Percentiles rank a stretch among this genome's conserved stretches.
Evolutionary conservation across 92 coral and sea anemone genomes (phyloP).

Genomic region (Phenganax marumi): DNA sequence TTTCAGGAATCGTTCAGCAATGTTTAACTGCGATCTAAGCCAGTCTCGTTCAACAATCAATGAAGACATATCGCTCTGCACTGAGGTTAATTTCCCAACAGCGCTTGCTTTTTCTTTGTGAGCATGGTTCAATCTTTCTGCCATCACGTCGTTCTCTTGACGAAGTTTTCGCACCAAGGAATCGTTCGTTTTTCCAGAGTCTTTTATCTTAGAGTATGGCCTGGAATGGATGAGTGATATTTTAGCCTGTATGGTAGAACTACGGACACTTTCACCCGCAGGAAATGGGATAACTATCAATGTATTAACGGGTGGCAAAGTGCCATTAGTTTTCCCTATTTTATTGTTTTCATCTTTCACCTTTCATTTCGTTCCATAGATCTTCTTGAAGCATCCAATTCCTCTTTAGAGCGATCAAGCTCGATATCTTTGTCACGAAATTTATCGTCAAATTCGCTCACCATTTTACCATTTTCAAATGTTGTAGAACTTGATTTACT

Average conservation of each 20-base stretch:
- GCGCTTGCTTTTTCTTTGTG: constrained; percentile 67
- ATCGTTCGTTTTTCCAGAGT: constrained; percentile 76
- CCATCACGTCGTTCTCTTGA: constrained; percentile 71
- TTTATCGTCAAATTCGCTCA: constrained; percentile 68
- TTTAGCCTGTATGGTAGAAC: no score
- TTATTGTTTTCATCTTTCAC: no score
- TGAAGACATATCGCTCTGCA: constrained; percentile 76
- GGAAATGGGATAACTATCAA: no score
- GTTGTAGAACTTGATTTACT: constrained; percentile 25
- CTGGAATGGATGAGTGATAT: no score
- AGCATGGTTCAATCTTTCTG: constrained; percentile 69
- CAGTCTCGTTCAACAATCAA: constrained; percentile 69
- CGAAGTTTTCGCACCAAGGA: constrained; percentile 71
- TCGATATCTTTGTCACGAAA: constrained; percentile 68
- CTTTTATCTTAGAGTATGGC: constrained; percentile 82
- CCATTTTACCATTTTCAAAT: constrained; percentile 58
- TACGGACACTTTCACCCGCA: no score
- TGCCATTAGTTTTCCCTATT: no score
- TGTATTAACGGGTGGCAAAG: no score
- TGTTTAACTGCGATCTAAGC: constrained; percentile 69
- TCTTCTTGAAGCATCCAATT: constrained; percentile 62
- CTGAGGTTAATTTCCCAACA: constrained; percentile 65
- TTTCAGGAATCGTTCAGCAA: constrained; percentile 50
- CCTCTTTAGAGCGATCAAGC: constrained; percentile 75
- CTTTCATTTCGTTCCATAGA: constrained; percentile 73